Percentiles rank a stretch among this genome's conserved stretches.
phyloP scores from a whole-genome alignment of 2,888 invertebrate species.

The Mesochorus sp. region DNA sequence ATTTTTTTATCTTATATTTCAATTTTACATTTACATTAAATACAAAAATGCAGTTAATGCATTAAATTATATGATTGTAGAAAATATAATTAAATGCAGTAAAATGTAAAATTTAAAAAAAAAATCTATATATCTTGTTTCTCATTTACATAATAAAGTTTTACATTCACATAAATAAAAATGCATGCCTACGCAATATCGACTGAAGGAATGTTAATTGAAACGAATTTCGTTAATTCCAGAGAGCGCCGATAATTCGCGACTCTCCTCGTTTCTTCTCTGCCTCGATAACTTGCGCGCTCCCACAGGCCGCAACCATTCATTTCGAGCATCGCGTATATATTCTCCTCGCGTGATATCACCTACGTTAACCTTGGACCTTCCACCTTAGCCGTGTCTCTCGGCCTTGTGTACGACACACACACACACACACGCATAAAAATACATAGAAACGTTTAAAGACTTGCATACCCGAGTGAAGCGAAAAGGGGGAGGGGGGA shows the following conservation, averaged over 20 bases:
- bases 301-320: constrained; percentile 21
- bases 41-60: too few species aligned
- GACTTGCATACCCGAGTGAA: not conserved
- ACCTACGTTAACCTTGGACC: constrained; percentile 51
- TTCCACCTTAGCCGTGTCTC: constrained; percentile 58
- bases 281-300: not conserved
- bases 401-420: constrained; percentile 33
- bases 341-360: constrained; percentile 46
- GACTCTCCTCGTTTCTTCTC: not conserved
- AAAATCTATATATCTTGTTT: too few species aligned
- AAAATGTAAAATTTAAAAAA: too few species aligned
- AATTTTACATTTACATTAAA: too few species aligned
- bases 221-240: not conserved
- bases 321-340: constrained; percentile 39
- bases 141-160: too few species aligned
- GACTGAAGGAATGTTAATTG: too few species aligned
- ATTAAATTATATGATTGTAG: too few species aligned
- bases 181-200: too few species aligned
- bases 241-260: not conserved
- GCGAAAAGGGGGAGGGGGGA: not conserved
- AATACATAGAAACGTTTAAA: too few species aligned
- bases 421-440: not conserved
- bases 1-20: too few species aligned
- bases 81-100: too few species aligned
- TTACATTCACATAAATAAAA: too few species aligned